Percentiles rank a stretch among this genome's conserved stretches.
phyloP scores from a whole-genome alignment of 2,888 invertebrate genomes.

The Hesperia comma region DNA sequence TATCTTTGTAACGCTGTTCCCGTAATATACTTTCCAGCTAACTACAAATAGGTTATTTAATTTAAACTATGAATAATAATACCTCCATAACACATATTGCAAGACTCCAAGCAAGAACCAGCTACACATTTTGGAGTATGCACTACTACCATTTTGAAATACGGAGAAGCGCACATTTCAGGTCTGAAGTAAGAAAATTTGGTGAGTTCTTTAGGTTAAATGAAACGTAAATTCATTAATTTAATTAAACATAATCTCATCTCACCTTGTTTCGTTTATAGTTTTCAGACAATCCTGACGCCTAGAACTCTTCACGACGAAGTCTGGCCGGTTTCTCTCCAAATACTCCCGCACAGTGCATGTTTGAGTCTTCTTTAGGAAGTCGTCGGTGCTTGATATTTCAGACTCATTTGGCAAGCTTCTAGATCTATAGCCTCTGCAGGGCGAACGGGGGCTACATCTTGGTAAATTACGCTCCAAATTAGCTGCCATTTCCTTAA shows the following conservation, averaged over 20 bases:
- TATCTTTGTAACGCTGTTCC: no score
- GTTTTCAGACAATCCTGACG: conserved; percentile 69
- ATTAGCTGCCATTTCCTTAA: conserved; percentile 61
- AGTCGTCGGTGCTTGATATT: conserved; percentile 65
- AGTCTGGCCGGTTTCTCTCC: conserved; percentile 87
- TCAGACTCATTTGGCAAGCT: conserved; percentile 68
- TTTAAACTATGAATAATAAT: conserved; percentile 39
- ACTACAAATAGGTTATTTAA: not conserved
- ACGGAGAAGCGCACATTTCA: conserved; percentile 53
- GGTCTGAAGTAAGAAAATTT: conserved; percentile 72
- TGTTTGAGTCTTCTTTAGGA: conserved; percentile 55
- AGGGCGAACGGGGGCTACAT: conserved; percentile 48
- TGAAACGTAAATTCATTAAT: not conserved
- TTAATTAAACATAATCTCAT: not conserved
- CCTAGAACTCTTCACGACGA: conserved; percentile 76
- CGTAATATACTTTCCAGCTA: not conserved
- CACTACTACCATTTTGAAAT: conserved; percentile 72
- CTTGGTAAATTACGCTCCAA: conserved; percentile 53
- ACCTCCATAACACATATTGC: conserved; percentile 66
- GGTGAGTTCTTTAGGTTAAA: conserved; percentile 55
- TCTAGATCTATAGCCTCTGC: conserved; percentile 53
- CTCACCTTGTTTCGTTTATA: conserved; percentile 67
- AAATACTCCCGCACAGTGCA: conserved; percentile 87
- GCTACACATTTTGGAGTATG: conserved; percentile 62
- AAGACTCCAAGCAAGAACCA: conserved; percentile 52